Base-by-base conservation (phyloP, 2,888 invertebrate genomes). In the Pristionchus fissidentatus region DNA sequence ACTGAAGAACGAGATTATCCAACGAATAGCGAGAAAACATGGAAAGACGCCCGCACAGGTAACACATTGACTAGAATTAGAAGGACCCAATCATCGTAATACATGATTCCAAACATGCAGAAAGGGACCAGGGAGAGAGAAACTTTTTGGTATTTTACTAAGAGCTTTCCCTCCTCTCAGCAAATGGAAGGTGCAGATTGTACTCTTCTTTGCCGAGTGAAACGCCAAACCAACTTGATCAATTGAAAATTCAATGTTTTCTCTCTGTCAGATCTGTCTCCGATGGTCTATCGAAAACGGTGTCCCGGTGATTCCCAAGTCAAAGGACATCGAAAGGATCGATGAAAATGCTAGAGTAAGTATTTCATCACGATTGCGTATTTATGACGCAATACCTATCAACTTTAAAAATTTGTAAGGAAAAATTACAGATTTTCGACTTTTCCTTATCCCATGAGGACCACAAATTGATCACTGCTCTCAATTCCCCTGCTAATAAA, bases 291-390 rank as follows among this genome's bases (percentile, higher is more conserved):
- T 93, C 83, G 89, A 93, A 86, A 91, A 92, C 84, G 89, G 89
- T 26, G 92, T 93, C 32, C 90, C 93, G 1, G 92, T 92, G n/a
- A 93, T 93, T 84, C 93, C 93, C 7, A 93, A 93, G 85, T 92
- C 93, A 32, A 92, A 92, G 22, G 91, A 91, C 84, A 85, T 86
- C 8, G 85, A 90, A 52, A 86, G 93, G 83, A 88, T 93, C 38
- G 85, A 85, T 82, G 92, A 93, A 85, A 93, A 93, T 86, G 85
- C 89, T 57, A 83, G 91, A 84, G 92, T 92, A 85, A 84, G 60
- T 35, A 26, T 2, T 1, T 26, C 26, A 8, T 49, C 19, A 15
- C 49, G 49, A 49, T 29, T 29, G 8, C 10, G 0, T 26, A 73
- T 29, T 46, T 32, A 43, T 29, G 29, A 32, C 29, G 46, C 26